Conservation (phyloP, 2,113 vertebrate genomes). For the Tamias sibiricus region DNA sequence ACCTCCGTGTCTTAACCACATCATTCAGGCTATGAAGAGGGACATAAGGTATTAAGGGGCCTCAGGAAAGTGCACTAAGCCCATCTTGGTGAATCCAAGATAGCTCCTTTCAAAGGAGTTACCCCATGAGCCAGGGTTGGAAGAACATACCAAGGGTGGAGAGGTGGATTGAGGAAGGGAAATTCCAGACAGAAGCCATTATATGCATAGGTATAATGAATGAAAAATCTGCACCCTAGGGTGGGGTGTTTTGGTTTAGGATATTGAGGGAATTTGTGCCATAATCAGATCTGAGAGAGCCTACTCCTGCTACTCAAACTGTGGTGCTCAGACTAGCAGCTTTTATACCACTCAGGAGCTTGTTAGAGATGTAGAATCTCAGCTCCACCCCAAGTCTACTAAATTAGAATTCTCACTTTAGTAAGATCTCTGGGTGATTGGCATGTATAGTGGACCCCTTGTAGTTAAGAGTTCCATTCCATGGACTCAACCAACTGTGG, state of each 20-base stretch:
- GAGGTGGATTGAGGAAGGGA: background rate
- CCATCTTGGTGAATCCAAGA: background rate
- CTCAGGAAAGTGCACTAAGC: background rate
- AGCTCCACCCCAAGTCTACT: background rate
- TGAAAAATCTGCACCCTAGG: background rate
- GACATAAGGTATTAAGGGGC: background rate
- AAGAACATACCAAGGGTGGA: background rate
- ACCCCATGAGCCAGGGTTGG: background rate
- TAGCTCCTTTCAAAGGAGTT: background rate
- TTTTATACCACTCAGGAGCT: background rate
- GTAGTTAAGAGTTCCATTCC: background rate
- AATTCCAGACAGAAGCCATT: background rate
- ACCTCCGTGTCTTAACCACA: too few species aligned
- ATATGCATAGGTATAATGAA: fast-evolving
- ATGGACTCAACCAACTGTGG: background rate
- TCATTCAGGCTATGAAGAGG: background rate
- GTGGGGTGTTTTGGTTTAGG: background rate
- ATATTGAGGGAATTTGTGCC: background rate
- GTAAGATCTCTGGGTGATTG: background rate
- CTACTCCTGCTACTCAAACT: background rate
- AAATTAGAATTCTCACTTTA: background rate
- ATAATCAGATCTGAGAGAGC: background rate
- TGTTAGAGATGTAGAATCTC: background rate
- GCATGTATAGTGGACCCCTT: background rate
- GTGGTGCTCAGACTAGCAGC: background rate